phyloP scores from a whole-genome alignment of 2,888 invertebrate genomes.

The Nineta flava region DNA sequence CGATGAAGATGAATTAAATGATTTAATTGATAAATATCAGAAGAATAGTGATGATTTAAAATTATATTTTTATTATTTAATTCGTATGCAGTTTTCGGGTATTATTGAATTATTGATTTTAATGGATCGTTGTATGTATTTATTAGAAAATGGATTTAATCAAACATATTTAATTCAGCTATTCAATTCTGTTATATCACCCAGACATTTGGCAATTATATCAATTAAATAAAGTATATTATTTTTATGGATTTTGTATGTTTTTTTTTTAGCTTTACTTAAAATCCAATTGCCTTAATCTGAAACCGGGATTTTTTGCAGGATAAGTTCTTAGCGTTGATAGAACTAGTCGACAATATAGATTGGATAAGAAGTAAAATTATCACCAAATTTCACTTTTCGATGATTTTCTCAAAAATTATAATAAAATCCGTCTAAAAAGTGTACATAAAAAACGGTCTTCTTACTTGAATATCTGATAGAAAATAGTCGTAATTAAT shows the following conservation, averaged over 20 bases:
- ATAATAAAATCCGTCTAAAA: too few relatives aligned
- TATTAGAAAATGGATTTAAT: constrained; percentile 44
- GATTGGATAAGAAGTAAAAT: too few relatives aligned
- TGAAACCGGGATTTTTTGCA: too few relatives aligned
- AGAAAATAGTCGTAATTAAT: too few relatives aligned
- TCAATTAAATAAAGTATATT: constrained; percentile 29
- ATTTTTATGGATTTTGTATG: background rate
- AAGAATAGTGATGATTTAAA: constrained; percentile 31
- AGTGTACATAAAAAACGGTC: too few relatives aligned
- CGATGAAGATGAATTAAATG: constrained; percentile 27
- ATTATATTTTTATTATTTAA: constrained; percentile 58
- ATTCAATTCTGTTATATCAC: constrained; percentile 73
- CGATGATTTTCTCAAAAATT: too few relatives aligned
- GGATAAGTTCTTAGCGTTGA: too few relatives aligned
- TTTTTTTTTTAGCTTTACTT: too few relatives aligned
- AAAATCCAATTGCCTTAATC: too few relatives aligned
- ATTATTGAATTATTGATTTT: constrained; percentile 68
- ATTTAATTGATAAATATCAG: constrained; percentile 24
- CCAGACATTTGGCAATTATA: constrained; percentile 63
- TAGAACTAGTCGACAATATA: too few relatives aligned
- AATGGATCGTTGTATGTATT: constrained; percentile 63
- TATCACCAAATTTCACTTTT: too few relatives aligned
- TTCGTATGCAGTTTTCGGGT: constrained; percentile 61
- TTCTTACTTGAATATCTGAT: too few relatives aligned
- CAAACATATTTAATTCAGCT: constrained; percentile 52